phyloP scores from a whole-genome alignment of 2,113 vertebrate species.

The Saimiri boliviensis region DNA sequence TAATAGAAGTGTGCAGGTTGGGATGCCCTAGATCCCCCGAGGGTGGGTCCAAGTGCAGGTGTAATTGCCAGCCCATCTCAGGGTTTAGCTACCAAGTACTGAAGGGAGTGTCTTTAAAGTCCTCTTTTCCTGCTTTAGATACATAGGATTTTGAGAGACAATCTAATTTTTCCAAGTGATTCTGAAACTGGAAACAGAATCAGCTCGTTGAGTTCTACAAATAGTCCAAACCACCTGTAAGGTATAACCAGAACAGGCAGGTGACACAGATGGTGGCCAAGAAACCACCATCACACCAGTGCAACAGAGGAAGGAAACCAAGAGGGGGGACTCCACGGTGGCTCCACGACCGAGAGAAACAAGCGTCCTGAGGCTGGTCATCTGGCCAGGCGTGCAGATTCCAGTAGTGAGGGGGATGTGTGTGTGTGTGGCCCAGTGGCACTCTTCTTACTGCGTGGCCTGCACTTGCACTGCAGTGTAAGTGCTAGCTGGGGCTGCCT shows the following conservation, averaged over 20 bases:
- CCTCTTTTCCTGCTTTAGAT: neutral
- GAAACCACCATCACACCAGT: neutral
- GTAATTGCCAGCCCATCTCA: neutral
- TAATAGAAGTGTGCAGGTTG: neutral
- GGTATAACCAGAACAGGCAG: neutral
- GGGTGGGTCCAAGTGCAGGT: neutral
- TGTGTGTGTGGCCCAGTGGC: fast-evolving
- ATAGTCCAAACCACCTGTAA: neutral
- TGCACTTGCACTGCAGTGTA: neutral
- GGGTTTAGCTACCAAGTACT: fast-evolving
- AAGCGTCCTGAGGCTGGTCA: fast-evolving
- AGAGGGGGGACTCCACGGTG: neutral
- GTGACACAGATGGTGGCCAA: neutral
- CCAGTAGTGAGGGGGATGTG: neutral
- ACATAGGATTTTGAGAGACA: neutral
- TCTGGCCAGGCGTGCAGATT: neutral
- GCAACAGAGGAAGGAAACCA: neutral
- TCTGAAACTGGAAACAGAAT: conserved; percentile 25
- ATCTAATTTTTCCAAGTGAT: conserved; percentile 22
- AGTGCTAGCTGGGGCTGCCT: no score
- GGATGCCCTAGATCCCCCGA: conserved; percentile 18
- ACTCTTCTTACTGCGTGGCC: no score
- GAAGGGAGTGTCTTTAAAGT: neutral
- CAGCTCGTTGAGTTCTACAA: neutral
- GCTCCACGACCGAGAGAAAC: neutral